Evolutionary conservation across 2,888 invertebrate genomes (phyloP), one percentile per base, ranked within the genome.

Genomic region (Andrena minutula): DNA sequence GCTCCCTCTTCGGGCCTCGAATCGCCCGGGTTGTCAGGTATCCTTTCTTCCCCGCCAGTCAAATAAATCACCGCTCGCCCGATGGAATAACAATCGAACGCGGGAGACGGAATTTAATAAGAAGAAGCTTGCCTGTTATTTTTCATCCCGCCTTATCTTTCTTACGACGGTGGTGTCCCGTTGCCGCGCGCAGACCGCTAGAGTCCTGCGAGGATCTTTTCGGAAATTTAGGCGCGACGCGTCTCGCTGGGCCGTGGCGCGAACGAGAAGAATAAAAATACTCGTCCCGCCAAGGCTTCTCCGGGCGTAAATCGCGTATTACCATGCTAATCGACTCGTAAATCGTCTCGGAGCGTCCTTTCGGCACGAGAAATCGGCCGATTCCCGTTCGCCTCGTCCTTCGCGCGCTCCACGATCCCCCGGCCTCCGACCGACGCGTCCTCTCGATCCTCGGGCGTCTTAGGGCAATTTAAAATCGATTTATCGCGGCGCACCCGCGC

Each of bases 271-370:
- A 83, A 87, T 82, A 87, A 89, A 88, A 89, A 88, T 88, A 87
- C 82, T 70, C 74, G 84, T 79, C 78, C 49, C 65, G 72, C 60
- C 88, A 88, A 89, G 89, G 88, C 84, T 90, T 76, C 81, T 83
- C 74, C 83, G 84, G 75, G 84, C 84, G 86, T 90, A 89, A 90
- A 90, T 90, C 85, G 87, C 86, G 83, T 78, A 91, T 91, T 91
- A 91, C 88, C 87, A 90, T 91, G 89, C 90, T 91, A 90, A 90
- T 91, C 89, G 91, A 88, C 88, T 90, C 90, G 89, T 91, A 91
- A 90, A 91, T 91, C 86, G 86, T 73, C 82, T 66, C 75, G 68
- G 83, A 79, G 84, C 85, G 86, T 87, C 83, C 87, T 76, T 83
- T 86, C 76, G 79, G 80, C 70, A 84, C 83, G 86, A 86, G 84